Conservation (phyloP, 1,140 invertebrate genomes). For the Dreissena polymorpha region DNA sequence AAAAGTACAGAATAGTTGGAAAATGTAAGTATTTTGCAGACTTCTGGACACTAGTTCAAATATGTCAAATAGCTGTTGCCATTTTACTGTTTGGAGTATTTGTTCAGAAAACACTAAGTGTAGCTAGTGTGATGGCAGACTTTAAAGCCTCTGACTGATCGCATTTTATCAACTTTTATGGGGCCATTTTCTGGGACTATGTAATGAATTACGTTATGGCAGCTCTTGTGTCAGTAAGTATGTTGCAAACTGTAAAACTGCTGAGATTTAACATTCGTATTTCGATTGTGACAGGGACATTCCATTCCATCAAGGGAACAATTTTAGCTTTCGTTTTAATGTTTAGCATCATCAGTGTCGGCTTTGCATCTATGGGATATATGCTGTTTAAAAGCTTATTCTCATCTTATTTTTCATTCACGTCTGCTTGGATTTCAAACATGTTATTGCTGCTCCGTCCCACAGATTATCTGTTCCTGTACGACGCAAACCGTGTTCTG, state of each 20-base stretch:
- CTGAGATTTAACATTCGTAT: constrained; percentile 44
- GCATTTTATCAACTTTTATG: constrained; percentile 52
- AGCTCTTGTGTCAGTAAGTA: constrained; percentile 15
- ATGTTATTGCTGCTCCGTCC: constrained; percentile 41
- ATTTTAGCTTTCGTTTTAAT: constrained; percentile 23
- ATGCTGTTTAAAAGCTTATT: constrained; percentile 29
- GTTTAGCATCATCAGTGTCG: constrained; percentile 11
- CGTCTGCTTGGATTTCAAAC: constrained; percentile 13
- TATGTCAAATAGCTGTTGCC: constrained; percentile 34
- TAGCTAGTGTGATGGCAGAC: constrained; percentile 21
- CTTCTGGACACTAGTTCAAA: constrained; percentile 43
- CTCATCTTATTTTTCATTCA: constrained; percentile 23
- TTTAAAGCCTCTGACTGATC: constrained; percentile 21
- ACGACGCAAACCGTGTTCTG: not conserved
- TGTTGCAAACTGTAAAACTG: constrained; percentile 47
- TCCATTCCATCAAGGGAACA: not conserved
- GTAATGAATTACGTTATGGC: constrained; percentile 38
- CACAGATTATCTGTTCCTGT: constrained; percentile 38
- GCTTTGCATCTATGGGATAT: constrained; percentile 38
- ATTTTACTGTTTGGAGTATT: constrained; percentile 33
- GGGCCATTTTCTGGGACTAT: constrained; percentile 39
- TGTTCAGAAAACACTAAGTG: constrained; percentile 32
- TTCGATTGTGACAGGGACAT: constrained; percentile 2
- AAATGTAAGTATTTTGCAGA: constrained; percentile 46
- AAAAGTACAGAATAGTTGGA: constrained; percentile 18